Conservation (phyloP, 2,888 invertebrate species). For the Pristionchus entomophagus region DNA sequence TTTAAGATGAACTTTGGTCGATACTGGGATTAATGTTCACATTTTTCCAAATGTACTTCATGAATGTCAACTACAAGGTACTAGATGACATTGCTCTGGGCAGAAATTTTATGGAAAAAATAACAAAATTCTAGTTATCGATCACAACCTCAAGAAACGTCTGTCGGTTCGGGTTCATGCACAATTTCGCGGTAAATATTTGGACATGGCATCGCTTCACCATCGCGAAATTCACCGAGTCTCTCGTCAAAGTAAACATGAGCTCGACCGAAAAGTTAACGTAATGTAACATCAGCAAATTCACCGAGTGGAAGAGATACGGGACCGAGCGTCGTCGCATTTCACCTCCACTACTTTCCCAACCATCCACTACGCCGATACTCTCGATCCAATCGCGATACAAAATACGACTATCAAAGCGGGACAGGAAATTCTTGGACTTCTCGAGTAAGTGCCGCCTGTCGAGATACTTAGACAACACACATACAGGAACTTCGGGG, state of each 20-base stretch:
- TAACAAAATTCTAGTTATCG: background rate
- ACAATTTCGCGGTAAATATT: slow-evolving; percentile 9
- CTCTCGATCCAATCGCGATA: background rate
- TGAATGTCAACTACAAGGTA: slow-evolving; percentile 47
- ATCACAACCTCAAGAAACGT: slow-evolving; percentile 23
- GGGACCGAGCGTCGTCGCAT: background rate
- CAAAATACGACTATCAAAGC: too few species aligned
- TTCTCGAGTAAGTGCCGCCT: background rate
- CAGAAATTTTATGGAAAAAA: too few species aligned
- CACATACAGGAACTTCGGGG: slow-evolving; percentile 37
- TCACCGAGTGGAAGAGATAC: background rate
- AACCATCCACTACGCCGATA: background rate
- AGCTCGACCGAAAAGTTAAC: background rate
- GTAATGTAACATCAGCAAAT: background rate
- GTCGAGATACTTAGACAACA: too few species aligned
- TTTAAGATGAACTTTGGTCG: background rate
- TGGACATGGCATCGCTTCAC: slow-evolving; percentile 24
- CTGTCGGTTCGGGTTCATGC: slow-evolving; percentile 46
- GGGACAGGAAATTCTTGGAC: background rate
- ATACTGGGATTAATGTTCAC: slow-evolving; percentile 32
- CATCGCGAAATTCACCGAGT: background rate
- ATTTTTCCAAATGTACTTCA: slow-evolving; percentile 41
- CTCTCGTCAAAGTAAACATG: background rate
- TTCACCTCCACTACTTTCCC: background rate
- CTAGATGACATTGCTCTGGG: background rate